Evolutionary conservation across 1,140 invertebrate species (phyloP).

Genomic region (Zaprionus nigranus): DNA sequence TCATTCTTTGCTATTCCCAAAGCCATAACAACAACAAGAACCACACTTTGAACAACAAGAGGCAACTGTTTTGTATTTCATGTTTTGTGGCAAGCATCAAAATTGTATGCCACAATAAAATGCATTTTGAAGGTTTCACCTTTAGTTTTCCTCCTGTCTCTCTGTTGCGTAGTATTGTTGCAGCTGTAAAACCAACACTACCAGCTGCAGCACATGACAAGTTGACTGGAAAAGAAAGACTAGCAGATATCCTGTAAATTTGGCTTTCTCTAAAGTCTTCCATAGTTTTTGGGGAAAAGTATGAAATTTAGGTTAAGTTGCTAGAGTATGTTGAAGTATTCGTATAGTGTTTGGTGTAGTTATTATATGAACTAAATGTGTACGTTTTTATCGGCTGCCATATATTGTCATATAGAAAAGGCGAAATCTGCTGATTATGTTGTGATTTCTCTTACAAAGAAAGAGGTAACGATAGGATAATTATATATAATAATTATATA

Average conservation of each 20-base stretch:
- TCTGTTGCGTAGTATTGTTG: conserved; percentile 19
- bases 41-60: conserved; percentile 23
- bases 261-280: neutral
- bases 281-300: neutral
- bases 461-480: too few species aligned
- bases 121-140: conserved; percentile 41
- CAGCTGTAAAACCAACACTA: conserved; percentile 22
- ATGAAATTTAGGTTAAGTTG: neutral
- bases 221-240: neutral
- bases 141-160: conserved; percentile 8
- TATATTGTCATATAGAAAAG: too few species aligned
- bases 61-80: conserved; percentile 37
- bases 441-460: too few species aligned
- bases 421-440: too few species aligned
- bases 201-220: neutral
- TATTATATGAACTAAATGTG: too few species aligned
- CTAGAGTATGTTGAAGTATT: too few species aligned
- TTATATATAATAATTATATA: too few species aligned
- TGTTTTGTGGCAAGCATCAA: conserved; percentile 45
- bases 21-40: conserved; percentile 15
- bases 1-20: conserved; percentile 30
- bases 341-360: too few species aligned
- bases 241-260: conserved; percentile 8
- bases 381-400: too few species aligned
- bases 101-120: conserved; percentile 43